A percentile compares a stretch with the other conserved stretches of the same genome.
Evolutionary conservation across 2,113 vertebrate genomes (phyloP).

Genomic region (Myrmecobius fasciatus): DNA sequence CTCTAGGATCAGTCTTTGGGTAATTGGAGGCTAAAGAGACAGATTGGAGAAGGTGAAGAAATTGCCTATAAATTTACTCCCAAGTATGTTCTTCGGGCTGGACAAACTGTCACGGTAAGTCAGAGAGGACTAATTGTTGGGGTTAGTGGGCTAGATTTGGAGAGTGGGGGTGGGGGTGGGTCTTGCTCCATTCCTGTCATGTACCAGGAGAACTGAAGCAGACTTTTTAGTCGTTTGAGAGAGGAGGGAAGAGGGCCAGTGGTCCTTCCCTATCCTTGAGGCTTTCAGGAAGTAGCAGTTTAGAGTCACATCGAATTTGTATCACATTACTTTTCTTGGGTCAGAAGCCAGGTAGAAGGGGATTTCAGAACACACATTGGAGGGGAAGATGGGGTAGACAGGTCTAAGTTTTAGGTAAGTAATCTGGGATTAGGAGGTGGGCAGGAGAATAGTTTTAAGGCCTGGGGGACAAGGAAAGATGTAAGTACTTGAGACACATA

Average conservation of each 20-base stretch:
- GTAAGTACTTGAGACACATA: background rate
- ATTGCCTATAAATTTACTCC: slow-evolving; percentile 96
- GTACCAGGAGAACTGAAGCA: background rate
- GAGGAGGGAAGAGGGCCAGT: background rate
- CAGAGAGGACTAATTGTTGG: accelerated
- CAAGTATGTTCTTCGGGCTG: slow-evolving; percentile 95
- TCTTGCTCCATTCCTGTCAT: background rate
- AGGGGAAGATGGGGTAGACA: too few relatives aligned
- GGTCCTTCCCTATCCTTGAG: background rate
- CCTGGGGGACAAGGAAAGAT: background rate
- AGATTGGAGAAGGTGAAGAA: slow-evolving; percentile 89
- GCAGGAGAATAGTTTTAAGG: background rate
- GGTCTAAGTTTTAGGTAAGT: background rate
- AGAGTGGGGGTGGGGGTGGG: background rate
- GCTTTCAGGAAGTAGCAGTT: background rate
- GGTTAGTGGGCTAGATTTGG: too few relatives aligned
- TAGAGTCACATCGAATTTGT: background rate
- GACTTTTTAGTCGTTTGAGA: background rate
- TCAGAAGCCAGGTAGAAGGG: background rate
- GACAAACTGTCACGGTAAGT: slow-evolving; percentile 94
- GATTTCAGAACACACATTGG: background rate
- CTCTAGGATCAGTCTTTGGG: slow-evolving; percentile 95
- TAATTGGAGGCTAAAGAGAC: slow-evolving; percentile 95
- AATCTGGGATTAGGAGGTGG: background rate
- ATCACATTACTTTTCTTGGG: background rate